Evolutionary conservation across 2,113 vertebrate species (phyloP).

Genomic region (Andinoacara biseriatus): DNA sequence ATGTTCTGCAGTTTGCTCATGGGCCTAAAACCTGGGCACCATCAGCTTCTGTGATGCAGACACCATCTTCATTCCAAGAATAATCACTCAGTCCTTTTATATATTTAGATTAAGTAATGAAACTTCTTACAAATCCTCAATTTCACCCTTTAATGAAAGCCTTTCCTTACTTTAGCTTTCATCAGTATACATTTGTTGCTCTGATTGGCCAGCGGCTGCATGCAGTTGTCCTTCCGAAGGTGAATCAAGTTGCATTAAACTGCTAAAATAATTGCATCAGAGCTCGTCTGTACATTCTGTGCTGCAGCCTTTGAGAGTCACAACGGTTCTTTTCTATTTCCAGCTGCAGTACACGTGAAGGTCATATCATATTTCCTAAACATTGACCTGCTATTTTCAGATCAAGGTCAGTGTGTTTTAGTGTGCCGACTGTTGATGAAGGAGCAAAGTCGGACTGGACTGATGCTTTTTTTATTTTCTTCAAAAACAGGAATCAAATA

Average conservation of each 20-base stretch:
- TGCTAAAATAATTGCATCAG: not conserved
- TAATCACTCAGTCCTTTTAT: not conserved
- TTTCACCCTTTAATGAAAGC: not conserved
- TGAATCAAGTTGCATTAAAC: not conserved
- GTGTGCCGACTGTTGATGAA: not conserved
- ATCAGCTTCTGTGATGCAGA: not conserved
- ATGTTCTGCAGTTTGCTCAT: not conserved
- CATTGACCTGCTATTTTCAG: conserved; percentile 43
- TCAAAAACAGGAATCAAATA: not conserved
- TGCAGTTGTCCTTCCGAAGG: not conserved
- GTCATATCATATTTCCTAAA: conserved; percentile 35
- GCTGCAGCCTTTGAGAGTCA: not conserved
- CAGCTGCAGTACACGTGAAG: not conserved
- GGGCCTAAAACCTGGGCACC: not conserved
- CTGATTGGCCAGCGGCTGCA: not conserved
- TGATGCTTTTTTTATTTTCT: not conserved
- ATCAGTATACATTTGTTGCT: not conserved
- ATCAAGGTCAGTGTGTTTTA: conserved; percentile 18
- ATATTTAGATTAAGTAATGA: too few species aligned
- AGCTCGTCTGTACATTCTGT: not conserved
- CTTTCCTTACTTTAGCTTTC: not conserved
- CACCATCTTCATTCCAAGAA: not conserved
- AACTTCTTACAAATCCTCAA: not conserved
- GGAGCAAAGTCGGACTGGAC: not conserved
- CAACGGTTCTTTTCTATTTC: not conserved